phyloP scores from a whole-genome alignment of 1,140 invertebrate species.

The Rhynchophorus ferrugineus region DNA sequence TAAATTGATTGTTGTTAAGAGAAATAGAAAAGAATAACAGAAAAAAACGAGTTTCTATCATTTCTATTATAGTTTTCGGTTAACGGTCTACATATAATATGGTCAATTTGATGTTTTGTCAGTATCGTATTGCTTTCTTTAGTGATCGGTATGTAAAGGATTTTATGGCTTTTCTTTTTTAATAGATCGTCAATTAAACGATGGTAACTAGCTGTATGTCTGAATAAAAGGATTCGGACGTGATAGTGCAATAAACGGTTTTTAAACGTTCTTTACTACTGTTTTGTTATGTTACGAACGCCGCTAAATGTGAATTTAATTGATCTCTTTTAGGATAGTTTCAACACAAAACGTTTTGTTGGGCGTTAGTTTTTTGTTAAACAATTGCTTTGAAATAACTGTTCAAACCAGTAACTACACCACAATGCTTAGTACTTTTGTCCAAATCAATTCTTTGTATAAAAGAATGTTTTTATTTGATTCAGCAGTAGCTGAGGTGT shows the following conservation, averaged over 20 bases:
- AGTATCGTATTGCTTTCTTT: neutral
- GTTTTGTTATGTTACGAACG: neutral
- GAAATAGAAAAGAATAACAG: neutral
- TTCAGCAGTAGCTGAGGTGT: too few species aligned
- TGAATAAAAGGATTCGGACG: neutral
- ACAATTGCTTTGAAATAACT: neutral
- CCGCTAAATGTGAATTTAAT: neutral
- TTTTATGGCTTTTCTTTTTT: neutral
- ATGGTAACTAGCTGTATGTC: neutral
- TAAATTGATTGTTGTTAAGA: neutral
- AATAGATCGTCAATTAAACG: neutral
- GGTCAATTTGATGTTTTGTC: too few species aligned
- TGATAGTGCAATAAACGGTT: neutral
- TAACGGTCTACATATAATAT: neutral
- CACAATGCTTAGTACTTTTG: neutral
- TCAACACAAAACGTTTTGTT: neutral
- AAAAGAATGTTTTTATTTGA: too few species aligned
- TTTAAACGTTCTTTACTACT: neutral
- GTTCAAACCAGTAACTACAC: neutral
- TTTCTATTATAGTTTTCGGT: neutral
- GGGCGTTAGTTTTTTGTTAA: neutral
- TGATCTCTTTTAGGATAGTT: neutral
- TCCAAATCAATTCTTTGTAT: neutral
- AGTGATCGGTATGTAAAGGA: neutral
- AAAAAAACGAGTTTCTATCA: neutral